A percentile compares a stretch with the other conserved stretches of the same genome.
Evolutionary conservation across 2,888 invertebrate species (phyloP).

Genomic region (Yponomeuta malinellus): DNA sequence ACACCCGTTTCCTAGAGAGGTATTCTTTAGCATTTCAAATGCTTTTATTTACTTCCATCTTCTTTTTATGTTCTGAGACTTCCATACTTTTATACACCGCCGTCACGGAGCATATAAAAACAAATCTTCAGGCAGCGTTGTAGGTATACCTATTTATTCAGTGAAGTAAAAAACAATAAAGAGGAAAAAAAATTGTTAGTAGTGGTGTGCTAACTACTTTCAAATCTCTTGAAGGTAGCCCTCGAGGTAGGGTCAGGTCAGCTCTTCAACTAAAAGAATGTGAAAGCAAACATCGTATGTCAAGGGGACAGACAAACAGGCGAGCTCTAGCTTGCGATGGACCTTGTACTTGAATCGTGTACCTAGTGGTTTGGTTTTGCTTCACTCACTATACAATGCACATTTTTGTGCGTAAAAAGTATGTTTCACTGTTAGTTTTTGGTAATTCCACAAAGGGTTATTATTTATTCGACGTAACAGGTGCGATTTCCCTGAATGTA

Average conservation of each 20-base stretch:
- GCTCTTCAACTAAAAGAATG: constrained; percentile 46
- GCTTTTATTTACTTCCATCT: background rate
- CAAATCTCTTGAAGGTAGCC: constrained; percentile 25
- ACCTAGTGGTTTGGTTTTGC: background rate
- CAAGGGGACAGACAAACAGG: constrained; percentile 42
- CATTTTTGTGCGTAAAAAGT: too few relatives aligned
- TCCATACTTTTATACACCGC: background rate
- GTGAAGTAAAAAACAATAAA: background rate
- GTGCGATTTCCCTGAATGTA: too few relatives aligned
- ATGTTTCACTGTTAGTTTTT: too few relatives aligned
- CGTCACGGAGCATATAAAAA: background rate
- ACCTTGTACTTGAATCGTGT: constrained; percentile 29
- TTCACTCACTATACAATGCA: too few relatives aligned
- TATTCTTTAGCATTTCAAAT: background rate
- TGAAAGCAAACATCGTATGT: constrained; percentile 55
- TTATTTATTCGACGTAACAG: too few relatives aligned
- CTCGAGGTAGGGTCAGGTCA: constrained; percentile 32
- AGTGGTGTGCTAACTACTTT: constrained; percentile 17
- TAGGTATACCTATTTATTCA: background rate
- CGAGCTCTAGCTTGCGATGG: constrained; percentile 27
- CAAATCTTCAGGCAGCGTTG: background rate
- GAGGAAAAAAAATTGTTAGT: constrained; percentile 2
- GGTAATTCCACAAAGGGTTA: too few relatives aligned
- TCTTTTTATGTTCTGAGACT: too few relatives aligned
- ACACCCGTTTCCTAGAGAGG: background rate